These are phyloP conservation scores for Ophion ventricosus DNA, from an alignment of 2,888 invertebrate species.

Conservation along the genomic window DNA sequence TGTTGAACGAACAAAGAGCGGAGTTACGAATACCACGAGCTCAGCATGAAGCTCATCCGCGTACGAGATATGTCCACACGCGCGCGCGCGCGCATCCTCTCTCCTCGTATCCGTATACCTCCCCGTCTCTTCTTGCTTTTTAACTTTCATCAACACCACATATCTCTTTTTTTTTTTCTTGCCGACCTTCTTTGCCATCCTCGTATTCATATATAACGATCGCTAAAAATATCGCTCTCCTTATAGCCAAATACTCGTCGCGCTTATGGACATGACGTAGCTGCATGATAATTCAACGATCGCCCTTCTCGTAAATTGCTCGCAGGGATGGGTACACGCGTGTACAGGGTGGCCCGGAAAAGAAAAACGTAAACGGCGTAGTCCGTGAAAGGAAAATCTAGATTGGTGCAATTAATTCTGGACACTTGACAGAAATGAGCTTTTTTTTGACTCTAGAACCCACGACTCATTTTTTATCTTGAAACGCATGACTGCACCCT, in stretches of 20 bases:
- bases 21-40: background rate
- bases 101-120: background rate
- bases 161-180: background rate
- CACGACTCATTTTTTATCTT: no score
- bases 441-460: no score
- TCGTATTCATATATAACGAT: background rate
- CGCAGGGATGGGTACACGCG: background rate
- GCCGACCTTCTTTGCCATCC: background rate
- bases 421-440: no score
- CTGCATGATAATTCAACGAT: background rate
- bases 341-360: background rate
- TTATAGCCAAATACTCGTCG: constrained; percentile 1
- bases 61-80: background rate
- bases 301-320: background rate
- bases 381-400: no score
- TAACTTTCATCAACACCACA: constrained; percentile 4
- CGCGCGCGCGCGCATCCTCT: background rate
- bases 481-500: no score
- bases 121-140: background rate
- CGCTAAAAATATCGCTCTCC: constrained; percentile 53
- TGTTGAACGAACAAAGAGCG: constrained; percentile 9
- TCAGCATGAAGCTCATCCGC: background rate
- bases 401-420: no score
- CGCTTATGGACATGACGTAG: background rate
- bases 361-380: no score